Evolutionary conservation across 2,113 vertebrate species (phyloP).

Genomic region (Fukomys damarensis): DNA sequence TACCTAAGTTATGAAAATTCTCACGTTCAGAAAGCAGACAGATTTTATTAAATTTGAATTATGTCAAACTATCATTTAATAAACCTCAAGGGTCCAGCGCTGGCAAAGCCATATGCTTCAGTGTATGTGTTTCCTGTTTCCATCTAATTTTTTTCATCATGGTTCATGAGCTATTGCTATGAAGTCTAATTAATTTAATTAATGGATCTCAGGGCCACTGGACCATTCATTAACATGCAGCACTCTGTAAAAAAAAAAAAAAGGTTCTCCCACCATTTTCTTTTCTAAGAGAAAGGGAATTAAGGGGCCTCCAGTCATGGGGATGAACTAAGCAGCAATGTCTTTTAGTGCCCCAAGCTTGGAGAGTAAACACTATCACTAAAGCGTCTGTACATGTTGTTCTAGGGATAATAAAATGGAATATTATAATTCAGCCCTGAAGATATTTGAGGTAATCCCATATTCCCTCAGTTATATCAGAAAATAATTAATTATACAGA

Average conservation of each 20-base stretch:
- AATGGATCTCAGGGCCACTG: constrained; percentile 69
- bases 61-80: constrained; percentile 73
- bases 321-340: constrained; percentile 46
- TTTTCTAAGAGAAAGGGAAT: constrained; percentile 62
- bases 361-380: not conserved
- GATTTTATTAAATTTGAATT: constrained; percentile 77
- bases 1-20: constrained; percentile 47
- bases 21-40: constrained; percentile 41
- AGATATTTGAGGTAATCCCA: constrained; percentile 20
- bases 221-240: constrained; percentile 68
- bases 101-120: constrained; percentile 67
- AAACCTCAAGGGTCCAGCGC: constrained; percentile 66
- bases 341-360: not conserved
- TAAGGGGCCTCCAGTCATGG: constrained; percentile 39
- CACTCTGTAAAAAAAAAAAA: constrained; percentile 56
- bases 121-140: constrained; percentile 35
- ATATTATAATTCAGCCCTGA: constrained; percentile 25
- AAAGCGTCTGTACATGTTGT: not conserved
- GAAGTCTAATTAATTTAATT: constrained; percentile 84
- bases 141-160: constrained; percentile 69
- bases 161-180: constrained; percentile 71
- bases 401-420: constrained; percentile 44
- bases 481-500: constrained; percentile 57
- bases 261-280: not conserved
- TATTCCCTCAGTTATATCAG: constrained; percentile 46